Evolutionary conservation across 2,888 invertebrate genomes (phyloP), one percentile per base, ranked within the genome.

Genomic region (Osedax frankpressi): DNA sequence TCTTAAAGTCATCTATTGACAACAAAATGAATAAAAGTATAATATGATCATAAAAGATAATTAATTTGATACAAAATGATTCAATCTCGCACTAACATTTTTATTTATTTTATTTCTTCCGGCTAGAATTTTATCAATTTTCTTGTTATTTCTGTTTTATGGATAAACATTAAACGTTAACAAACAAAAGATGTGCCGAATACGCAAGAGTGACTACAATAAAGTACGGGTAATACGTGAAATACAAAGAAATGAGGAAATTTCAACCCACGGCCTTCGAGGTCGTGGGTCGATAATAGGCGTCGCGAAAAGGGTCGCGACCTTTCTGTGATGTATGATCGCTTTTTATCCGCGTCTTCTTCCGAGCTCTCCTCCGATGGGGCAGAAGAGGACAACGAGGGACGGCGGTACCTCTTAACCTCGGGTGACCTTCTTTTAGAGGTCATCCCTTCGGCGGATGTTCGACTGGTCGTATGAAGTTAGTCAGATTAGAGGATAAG

Each of bases 331-430:
- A 44, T 44, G 44, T 44, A 44, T 19, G 44, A 44, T 44, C 44
- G 44, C 19, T 44, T 44, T 19, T 44, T 44, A 19, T 6, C 11
- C 6, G 44, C 19, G 19, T 44, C 44, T 19, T 44, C 44, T 11
- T 19, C 44, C 6, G 44, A 44, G 19, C 44, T 44, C 44, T 44
- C 44, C 6, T 44, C 44, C 44, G 44, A 44, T 44, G 44, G 44
- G 19, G 44, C 44, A 11, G 70, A 75, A 2, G 76, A 76, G 19
- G 77, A 76, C 63, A 81, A 79, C 76, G 82, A 82, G 62, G 80
- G 81, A 3, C 82, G 76, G 67, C 83, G 77, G 75, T 82, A 82
- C 6, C 82, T 77, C 65, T 82, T 83, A 2, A 82, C 75, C 11
- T 78, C 78, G 26, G 78, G 73, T 30, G 62, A 44, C 19, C 44